Evolutionary conservation across 2,113 vertebrate genomes (phyloP).

Genomic region (Calonectris borealis): DNA sequence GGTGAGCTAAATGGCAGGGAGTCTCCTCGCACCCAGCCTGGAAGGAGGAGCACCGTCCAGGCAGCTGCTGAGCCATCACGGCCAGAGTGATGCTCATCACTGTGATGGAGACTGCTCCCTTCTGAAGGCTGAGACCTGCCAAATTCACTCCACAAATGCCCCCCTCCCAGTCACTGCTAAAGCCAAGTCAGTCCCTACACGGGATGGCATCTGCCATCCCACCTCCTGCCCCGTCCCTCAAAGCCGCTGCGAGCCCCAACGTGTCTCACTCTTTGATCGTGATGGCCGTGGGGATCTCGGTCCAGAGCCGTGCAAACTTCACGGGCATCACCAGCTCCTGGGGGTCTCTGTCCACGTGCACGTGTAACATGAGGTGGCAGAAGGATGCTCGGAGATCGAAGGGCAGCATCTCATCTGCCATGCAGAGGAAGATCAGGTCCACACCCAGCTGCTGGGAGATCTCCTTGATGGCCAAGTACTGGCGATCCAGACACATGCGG

Average conservation of each 20-base stretch:
- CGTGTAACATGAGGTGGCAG: constrained; percentile 97
- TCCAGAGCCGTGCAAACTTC: constrained; percentile 96
- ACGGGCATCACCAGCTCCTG: constrained; percentile 95
- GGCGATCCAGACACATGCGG: constrained; percentile 96
- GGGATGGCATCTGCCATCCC: neutral
- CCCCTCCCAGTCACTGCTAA: neutral
- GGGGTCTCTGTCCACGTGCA: constrained; percentile 95
- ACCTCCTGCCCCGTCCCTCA: neutral
- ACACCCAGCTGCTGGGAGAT: constrained; percentile 97
- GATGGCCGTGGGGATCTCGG: constrained; percentile 93
- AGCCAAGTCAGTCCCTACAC: neutral
- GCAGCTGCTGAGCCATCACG: neutral
- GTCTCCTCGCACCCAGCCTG: neutral
- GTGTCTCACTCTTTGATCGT: constrained; percentile 93
- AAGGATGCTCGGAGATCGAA: constrained; percentile 95
- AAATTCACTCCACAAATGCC: neutral
- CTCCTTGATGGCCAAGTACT: constrained; percentile 96
- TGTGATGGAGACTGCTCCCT: neutral
- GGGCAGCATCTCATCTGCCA: constrained; percentile 95
- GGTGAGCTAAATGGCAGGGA: neutral
- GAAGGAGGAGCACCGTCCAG: neutral
- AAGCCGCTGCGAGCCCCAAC: rapidly evolving
- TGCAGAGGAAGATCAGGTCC: constrained; percentile 96
- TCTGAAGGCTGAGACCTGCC: neutral
- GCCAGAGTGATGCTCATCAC: neutral